These are phyloP conservation scores for Trichoplusia ni DNA, from an alignment of 1,140 invertebrate species.

Conservation along the genomic window DNA sequence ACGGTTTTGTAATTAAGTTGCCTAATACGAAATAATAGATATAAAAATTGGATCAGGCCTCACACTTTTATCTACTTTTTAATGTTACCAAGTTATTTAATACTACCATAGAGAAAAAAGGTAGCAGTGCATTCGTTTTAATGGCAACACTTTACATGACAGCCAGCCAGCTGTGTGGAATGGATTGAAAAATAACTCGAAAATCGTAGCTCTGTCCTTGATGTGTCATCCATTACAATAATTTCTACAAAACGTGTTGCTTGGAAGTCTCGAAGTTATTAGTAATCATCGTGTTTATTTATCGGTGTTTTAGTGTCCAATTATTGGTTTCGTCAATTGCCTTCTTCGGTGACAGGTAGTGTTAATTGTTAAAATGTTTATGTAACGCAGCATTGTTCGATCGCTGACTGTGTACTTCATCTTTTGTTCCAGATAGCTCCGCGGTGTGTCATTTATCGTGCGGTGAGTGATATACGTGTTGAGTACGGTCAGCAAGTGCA, in stretches of 20 bases:
- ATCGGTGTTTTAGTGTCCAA: background rate
- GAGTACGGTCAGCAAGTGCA: constrained; percentile 43
- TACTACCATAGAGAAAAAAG: constrained; percentile 25
- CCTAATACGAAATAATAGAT: no score
- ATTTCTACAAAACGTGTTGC: constrained; percentile 67
- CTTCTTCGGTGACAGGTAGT: constrained; percentile 62
- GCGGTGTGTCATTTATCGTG: constrained; percentile 44
- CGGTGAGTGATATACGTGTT: constrained; percentile 31
- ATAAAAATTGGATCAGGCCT: no score
- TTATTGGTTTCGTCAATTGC: constrained; percentile 15
- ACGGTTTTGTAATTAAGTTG: no score
- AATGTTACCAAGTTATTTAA: background rate
- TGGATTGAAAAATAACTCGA: constrained; percentile 73
- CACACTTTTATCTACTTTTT: no score
- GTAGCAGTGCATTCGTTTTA: constrained; percentile 39
- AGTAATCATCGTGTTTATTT: constrained; percentile 31
- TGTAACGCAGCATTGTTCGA: constrained; percentile 74
- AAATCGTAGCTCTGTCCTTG: constrained; percentile 72
- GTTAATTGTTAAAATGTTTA: constrained; percentile 75
- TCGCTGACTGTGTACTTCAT: constrained; percentile 68
- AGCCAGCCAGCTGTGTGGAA: constrained; percentile 75
- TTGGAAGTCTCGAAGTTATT: constrained; percentile 42
- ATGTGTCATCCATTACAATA: constrained; percentile 77
- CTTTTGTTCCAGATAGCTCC: constrained; percentile 73
- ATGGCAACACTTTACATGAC: constrained; percentile 71